Evolutionary conservation across 2,888 invertebrate genomes (phyloP).

Genomic region (Drosophila pegasa): DNA sequence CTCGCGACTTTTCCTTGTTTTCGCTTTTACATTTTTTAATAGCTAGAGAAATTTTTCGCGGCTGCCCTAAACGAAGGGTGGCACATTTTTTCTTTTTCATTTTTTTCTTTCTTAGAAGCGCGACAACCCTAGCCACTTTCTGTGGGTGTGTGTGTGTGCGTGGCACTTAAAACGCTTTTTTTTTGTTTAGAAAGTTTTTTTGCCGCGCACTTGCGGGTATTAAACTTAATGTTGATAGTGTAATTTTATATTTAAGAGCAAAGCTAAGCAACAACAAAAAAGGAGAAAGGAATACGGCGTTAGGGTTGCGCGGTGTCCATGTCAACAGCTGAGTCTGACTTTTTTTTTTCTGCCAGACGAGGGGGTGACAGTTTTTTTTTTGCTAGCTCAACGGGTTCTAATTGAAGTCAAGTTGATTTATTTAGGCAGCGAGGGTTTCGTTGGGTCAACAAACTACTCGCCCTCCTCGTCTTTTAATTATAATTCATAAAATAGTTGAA

Average conservation of each 20-base stretch:
- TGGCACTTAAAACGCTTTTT: constrained; percentile 75
- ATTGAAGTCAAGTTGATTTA: constrained; percentile 67
- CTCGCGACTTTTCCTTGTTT: constrained; percentile 73
- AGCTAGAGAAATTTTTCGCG: constrained; percentile 72
- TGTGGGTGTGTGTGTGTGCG: constrained; percentile 49
- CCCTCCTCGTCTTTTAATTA: background rate
- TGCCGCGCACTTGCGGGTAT: constrained; percentile 76
- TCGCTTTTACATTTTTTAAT: constrained; percentile 81
- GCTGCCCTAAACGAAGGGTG: constrained; percentile 51
- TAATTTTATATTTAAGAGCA: constrained; percentile 79
- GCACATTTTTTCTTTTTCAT: constrained; percentile 41
- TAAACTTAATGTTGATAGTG: constrained; percentile 82
- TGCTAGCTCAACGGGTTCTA: constrained; percentile 60
- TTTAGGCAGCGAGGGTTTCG: constrained; percentile 1
- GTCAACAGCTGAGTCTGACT: constrained; percentile 31
- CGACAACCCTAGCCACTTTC: constrained; percentile 74
- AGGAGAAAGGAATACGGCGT: constrained; percentile 5
- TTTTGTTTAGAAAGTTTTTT: constrained; percentile 27
- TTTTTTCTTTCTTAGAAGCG: constrained; percentile 32
- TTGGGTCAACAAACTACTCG: background rate
- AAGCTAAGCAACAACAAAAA: constrained; percentile 33
- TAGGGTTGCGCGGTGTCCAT: constrained; percentile 64
- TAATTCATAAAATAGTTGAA: constrained; percentile 15
- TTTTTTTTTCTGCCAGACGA: constrained; percentile 6
- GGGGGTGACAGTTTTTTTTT: constrained; percentile 43